A percentile compares a stretch with the other conserved stretches of the same genome.
Conservation (phyloP, 1,140 invertebrate genomes). For the Magallana gigas region DNA sequence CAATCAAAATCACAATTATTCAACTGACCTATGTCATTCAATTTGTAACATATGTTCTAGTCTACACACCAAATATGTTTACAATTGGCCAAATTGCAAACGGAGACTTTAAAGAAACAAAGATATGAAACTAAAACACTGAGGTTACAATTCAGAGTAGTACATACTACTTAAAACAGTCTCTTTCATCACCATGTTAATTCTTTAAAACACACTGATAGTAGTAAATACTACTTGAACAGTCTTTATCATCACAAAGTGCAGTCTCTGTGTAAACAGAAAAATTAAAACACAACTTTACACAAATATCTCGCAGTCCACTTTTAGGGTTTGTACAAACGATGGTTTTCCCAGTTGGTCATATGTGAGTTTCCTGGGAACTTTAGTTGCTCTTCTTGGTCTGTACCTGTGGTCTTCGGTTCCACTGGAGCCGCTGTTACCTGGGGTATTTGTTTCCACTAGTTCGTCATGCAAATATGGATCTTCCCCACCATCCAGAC, state of each 20-base stretch:
- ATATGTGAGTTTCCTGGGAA: neutral
- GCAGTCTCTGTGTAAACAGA: too few species aligned
- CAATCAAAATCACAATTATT: too few species aligned
- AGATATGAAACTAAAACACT: neutral
- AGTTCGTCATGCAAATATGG: neutral
- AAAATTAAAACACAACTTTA: neutral
- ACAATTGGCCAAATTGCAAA: neutral
- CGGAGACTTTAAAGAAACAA: neutral
- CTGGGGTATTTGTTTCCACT: too few species aligned
- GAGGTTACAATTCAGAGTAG: neutral
- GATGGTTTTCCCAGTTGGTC: conserved; percentile 15
- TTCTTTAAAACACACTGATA: neutral
- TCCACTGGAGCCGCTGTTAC: neutral
- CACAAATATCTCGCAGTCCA: conserved; percentile 6
- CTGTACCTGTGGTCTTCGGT: neutral
- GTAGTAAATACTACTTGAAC: neutral
- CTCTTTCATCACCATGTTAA: neutral
- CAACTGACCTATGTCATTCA: too few species aligned
- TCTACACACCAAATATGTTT: too few species aligned
- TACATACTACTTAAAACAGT: neutral
- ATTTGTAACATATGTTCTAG: too few species aligned
- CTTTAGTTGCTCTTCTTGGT: neutral
- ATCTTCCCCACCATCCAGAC: neutral
- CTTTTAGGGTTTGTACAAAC: neutral
- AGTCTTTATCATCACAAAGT: neutral